Evolutionary conservation across 1,140 invertebrate species (phyloP).

Genomic region (Condylostylus longicornis): DNA sequence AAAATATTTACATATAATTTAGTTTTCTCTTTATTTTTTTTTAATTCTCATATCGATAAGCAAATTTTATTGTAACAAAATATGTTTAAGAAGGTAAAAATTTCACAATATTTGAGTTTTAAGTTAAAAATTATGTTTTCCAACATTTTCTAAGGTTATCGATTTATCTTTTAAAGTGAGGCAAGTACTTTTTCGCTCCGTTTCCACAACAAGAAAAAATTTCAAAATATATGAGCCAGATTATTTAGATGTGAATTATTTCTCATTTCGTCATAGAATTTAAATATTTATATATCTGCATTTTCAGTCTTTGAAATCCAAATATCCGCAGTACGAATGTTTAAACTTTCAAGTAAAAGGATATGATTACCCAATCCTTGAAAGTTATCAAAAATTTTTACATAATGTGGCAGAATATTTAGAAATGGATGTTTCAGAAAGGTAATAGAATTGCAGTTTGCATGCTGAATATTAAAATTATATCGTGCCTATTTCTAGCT

Average conservation of each 20-base stretch:
- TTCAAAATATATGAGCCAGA: constrained; percentile 38
- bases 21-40: too few relatives aligned
- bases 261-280: not conserved
- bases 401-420: constrained; percentile 55
- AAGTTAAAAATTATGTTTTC: too few relatives aligned
- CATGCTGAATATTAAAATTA: constrained; percentile 3
- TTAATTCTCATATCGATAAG: too few relatives aligned
- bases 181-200: too few relatives aligned
- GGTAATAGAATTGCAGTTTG: constrained; percentile 34
- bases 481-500: constrained; percentile 36
- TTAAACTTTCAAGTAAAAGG: constrained; percentile 67
- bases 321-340: constrained; percentile 53
- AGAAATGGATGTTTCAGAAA: constrained; percentile 58
- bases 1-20: too few relatives aligned
- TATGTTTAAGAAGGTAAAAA: too few relatives aligned
- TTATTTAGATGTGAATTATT: constrained; percentile 36
- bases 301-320: constrained; percentile 44
- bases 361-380: constrained; percentile 66
- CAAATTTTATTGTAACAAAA: too few relatives aligned
- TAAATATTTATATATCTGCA: not conserved
- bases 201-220: constrained; percentile 9
- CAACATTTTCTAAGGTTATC: too few relatives aligned
- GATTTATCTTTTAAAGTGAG: too few relatives aligned
- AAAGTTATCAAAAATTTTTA: constrained; percentile 62
- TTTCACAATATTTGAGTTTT: too few relatives aligned